Percentiles rank a stretch among this genome's conserved stretches.
phyloP scores from a whole-genome alignment of 2,888 invertebrate genomes.

The Cryptocheilus praepositus region DNA sequence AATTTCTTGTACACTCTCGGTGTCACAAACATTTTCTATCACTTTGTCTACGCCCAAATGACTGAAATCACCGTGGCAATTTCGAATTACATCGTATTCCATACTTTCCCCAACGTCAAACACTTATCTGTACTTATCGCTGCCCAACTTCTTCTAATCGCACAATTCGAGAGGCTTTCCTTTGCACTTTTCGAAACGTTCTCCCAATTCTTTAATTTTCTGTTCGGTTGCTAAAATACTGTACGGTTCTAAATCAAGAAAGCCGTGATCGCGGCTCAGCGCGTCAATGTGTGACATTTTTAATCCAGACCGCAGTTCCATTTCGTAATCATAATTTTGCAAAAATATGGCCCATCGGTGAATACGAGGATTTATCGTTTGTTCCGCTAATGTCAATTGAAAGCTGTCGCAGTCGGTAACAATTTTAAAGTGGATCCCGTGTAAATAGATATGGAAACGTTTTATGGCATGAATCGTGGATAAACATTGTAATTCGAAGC shows the following conservation, averaged over 20 bases:
- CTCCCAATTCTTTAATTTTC: slow-evolving; percentile 12
- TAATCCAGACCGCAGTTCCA: slow-evolving; percentile 6
- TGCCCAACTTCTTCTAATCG: slow-evolving; percentile 13
- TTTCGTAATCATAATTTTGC: slow-evolving; percentile 42
- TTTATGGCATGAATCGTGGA: slow-evolving; percentile 55
- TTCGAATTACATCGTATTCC: slow-evolving; percentile 5
- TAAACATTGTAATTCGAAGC: slow-evolving; percentile 58
- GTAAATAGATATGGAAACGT: slow-evolving; percentile 57
- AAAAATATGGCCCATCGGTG: slow-evolving; percentile 45
- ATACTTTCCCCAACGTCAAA: not conserved
- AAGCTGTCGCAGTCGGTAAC: no score
- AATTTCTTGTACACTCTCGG: slow-evolving; percentile 39
- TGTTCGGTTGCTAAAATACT: slow-evolving; percentile 9
- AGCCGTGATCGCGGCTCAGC: not conserved
- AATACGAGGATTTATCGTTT: slow-evolving; percentile 45
- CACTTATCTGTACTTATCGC: not conserved
- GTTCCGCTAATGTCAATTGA: slow-evolving; percentile 39
- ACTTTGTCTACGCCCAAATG: slow-evolving; percentile 20
- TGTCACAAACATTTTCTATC: slow-evolving; percentile 17
- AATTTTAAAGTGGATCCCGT: slow-evolving; percentile 52
- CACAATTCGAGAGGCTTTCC: slow-evolving; percentile 15
- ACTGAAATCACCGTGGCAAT: not conserved
- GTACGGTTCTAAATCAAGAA: slow-evolving; percentile 11
- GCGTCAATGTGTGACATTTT: slow-evolving; percentile 17
- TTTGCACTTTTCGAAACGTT: slow-evolving; percentile 7